Evolutionary conservation across 2,888 invertebrate genomes (phyloP).

Genomic region (Drosophila percnosoma): DNA sequence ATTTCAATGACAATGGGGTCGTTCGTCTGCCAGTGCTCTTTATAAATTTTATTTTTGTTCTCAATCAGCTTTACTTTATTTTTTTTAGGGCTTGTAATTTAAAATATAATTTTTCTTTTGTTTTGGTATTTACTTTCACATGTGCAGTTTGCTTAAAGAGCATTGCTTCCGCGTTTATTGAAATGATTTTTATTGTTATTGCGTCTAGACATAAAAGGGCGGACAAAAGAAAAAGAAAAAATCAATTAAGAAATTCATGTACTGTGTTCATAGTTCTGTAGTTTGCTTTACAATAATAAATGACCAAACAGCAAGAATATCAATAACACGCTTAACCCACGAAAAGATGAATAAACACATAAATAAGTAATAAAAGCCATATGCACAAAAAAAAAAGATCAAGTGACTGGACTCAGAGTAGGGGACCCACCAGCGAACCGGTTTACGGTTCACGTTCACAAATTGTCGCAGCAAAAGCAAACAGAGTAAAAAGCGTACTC

Average conservation of each 20-base stretch:
- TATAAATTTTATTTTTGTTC: slow-evolving; percentile 27
- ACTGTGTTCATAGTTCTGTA: slow-evolving; percentile 18
- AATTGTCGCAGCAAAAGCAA: slow-evolving; percentile 59
- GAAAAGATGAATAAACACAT: slow-evolving; percentile 21
- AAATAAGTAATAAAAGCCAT: slow-evolving; percentile 53
- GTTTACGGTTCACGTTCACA: slow-evolving; percentile 55
- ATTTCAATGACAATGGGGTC: slow-evolving; percentile 77
- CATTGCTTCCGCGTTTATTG: slow-evolving; percentile 36
- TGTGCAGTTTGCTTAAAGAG: slow-evolving; percentile 11
- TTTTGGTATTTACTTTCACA: slow-evolving; percentile 28
- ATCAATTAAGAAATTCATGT: slow-evolving; percentile 12
- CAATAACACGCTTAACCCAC: slow-evolving; percentile 33
- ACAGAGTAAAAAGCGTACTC: slow-evolving; percentile 27
- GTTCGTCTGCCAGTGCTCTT: slow-evolving; percentile 25
- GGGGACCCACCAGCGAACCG: slow-evolving; percentile 35
- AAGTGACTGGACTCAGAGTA: slow-evolving; percentile 6
- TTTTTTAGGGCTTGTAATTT: slow-evolving; percentile 27
- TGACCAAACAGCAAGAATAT: slow-evolving; percentile 33
- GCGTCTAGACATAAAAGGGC: slow-evolving; percentile 32
- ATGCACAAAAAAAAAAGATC: slow-evolving; percentile 38
- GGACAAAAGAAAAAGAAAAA: background rate
- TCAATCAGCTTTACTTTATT: slow-evolving; percentile 30
- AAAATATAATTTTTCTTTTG: slow-evolving; percentile 27
- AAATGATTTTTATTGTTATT: slow-evolving; percentile 26
- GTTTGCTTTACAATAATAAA: slow-evolving; percentile 19